Conservation (phyloP, 2,113 vertebrate genomes). For the Neofelis nebulosa region DNA sequence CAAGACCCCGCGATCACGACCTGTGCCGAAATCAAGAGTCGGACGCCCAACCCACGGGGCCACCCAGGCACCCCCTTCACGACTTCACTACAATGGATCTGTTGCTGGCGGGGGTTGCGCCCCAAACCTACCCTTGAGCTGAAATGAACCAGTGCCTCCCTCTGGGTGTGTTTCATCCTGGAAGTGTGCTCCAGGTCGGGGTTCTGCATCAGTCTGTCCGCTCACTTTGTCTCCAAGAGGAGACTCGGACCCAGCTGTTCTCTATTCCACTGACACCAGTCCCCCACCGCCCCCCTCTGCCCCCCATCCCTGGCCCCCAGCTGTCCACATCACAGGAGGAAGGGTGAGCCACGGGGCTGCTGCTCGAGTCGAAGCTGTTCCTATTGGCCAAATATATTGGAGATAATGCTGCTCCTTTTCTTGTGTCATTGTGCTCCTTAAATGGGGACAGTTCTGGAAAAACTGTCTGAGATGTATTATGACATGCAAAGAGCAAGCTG, state of each 20-base stretch:
- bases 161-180: fast-evolving
- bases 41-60: too few species aligned
- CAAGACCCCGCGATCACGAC: too few species aligned
- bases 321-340: not conserved
- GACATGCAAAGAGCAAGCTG: not conserved
- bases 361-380: not conserved
- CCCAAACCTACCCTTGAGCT: too few species aligned
- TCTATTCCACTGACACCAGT: not conserved
- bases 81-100: not conserved
- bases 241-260: not conserved
- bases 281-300: fast-evolving
- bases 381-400: not conserved
- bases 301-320: too few species aligned
- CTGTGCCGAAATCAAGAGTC: too few species aligned
- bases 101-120: not conserved
- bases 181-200: too few species aligned
- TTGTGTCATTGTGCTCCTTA: not conserved
- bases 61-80: too few species aligned
- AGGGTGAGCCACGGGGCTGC: not conserved
- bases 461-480: not conserved
- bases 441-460: not conserved
- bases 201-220: not conserved
- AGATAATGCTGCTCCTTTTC: not conserved
- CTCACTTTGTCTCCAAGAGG: not conserved
- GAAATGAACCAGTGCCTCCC: not conserved